Base-by-base conservation (phyloP, 2,888 invertebrate species). In the Melipona bicolor region DNA sequence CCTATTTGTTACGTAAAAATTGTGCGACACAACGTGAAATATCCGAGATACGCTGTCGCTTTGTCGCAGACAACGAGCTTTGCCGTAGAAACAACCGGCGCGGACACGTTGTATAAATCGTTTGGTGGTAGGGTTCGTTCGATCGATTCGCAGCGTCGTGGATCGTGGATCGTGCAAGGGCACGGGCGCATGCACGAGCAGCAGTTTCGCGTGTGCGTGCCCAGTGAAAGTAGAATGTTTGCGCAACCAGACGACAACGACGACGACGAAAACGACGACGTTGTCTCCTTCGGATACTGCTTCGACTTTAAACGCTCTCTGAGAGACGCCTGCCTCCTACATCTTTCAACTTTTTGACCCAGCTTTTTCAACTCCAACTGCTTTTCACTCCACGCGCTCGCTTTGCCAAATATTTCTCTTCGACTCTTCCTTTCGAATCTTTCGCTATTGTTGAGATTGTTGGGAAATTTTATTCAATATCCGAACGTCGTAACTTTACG, bases 221-320 rank as follows among this genome's bases (percentile, higher is more conserved):
- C 73, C 88, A 93, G 93, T 93, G 93, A 93, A 93, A 93, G 93
- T 93, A 91, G 90, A 90, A 88, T 89, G 88, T 93, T 94, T 94
- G 92, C 93, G 93, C 93, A 94, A 94, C 90, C 81, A 91, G 91
- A 92, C 91, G 43, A 43, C 43, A 1, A 43, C 43, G 43, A 43
- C 43, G 9, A 43, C 43, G 11, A 43, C 11, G 9, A 43, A 9
- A 9, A 43, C 43, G 91, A 90, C 91, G 91, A 90, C 89, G 92
- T 89, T 91, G 91, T 92, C 92, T 91, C 92, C 91, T 91, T 91
- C 90, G 89, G 88, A 88, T 89, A 85, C 85, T 86, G 87, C 87
- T 79, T 88, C 89, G 92, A 92, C 93, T 92, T 93, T 92, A 92
- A 93, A 92, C 93, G 93, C 90, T 90, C 91, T 32, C 32, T 32